These are phyloP conservation scores for Leuctra nigra DNA, from an alignment of 2,888 invertebrate species.

Conservation along the genomic window DNA sequence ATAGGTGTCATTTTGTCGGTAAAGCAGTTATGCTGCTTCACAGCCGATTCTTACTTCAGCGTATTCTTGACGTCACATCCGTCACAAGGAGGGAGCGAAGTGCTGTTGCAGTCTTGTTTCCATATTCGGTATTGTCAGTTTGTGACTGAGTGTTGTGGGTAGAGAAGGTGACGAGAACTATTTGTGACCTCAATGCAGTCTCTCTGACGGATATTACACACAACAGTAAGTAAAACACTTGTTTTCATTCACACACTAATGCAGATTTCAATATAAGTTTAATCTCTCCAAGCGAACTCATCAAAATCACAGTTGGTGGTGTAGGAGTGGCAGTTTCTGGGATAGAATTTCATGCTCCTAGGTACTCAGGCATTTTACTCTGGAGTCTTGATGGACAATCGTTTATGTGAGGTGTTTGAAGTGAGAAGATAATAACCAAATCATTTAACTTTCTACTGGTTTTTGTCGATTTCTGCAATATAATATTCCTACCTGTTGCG, in stretches of 20 bases:
- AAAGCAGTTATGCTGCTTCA: background rate
- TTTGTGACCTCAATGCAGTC: constrained; percentile 1
- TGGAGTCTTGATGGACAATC: too few relatives aligned
- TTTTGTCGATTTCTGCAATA: too few relatives aligned
- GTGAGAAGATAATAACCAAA: too few relatives aligned
- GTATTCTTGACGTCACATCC: background rate
- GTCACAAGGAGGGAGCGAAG: background rate
- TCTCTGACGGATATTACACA: constrained; percentile 13
- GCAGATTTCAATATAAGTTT: background rate
- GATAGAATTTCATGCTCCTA: too few relatives aligned
- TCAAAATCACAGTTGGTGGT: background rate
- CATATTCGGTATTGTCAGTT: constrained; percentile 3
- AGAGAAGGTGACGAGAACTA: background rate
- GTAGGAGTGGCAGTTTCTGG: background rate
- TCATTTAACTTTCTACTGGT: too few relatives aligned
- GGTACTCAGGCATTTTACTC: too few relatives aligned
- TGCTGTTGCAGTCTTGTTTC: background rate
- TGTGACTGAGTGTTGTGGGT: constrained; percentile 4
- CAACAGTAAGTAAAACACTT: background rate
- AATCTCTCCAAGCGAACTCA: background rate
- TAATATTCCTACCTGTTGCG: too few relatives aligned
- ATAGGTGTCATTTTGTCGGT: too few relatives aligned
- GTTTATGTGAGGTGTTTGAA: too few relatives aligned
- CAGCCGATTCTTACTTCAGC: background rate
- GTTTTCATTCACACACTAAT: background rate